Conservation (phyloP, 1,140 invertebrate species). For the Drosophila fuyamai region DNA sequence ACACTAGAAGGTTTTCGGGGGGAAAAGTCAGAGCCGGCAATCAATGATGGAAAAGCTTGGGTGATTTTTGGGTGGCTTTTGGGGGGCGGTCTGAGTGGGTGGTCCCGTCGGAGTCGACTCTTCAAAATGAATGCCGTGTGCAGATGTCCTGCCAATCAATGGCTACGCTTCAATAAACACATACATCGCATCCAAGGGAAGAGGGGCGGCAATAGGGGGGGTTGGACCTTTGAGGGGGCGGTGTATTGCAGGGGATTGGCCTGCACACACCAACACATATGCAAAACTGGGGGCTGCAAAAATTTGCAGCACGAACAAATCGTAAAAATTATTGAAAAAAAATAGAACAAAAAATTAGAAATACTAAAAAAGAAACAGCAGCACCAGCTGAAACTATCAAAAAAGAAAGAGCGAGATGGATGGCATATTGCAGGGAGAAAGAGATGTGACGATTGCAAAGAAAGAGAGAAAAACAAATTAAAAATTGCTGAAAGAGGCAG, state of each 20-base stretch:
- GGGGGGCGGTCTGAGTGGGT: no score
- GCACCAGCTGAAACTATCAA: slow-evolving; percentile 27
- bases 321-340: slow-evolving; percentile 77
- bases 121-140: slow-evolving; percentile 84
- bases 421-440: background rate
- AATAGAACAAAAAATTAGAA: slow-evolving; percentile 16
- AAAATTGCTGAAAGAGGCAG: slow-evolving; percentile 59
- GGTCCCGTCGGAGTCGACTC: slow-evolving; percentile 43
- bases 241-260: slow-evolving; percentile 7
- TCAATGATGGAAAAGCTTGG: background rate
- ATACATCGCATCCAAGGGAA: slow-evolving; percentile 55
- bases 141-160: slow-evolving; percentile 85
- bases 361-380: slow-evolving; percentile 12
- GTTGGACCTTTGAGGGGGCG: slow-evolving; percentile 2
- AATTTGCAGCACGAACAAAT: slow-evolving; percentile 79
- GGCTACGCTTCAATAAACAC: slow-evolving; percentile 84
- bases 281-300: slow-evolving; percentile 29
- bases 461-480: slow-evolving; percentile 61
- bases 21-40: slow-evolving; percentile 10
- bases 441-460: slow-evolving; percentile 31
- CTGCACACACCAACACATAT: slow-evolving; percentile 39
- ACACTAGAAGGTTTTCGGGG: background rate
- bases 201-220: slow-evolving; percentile 30
- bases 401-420: slow-evolving; percentile 20
- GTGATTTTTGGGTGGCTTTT: background rate